Percentiles rank a stretch among this genome's conserved stretches.
phyloP scores from a whole-genome alignment of 2,113 vertebrate species.

The Prionailurus viverrinus region DNA sequence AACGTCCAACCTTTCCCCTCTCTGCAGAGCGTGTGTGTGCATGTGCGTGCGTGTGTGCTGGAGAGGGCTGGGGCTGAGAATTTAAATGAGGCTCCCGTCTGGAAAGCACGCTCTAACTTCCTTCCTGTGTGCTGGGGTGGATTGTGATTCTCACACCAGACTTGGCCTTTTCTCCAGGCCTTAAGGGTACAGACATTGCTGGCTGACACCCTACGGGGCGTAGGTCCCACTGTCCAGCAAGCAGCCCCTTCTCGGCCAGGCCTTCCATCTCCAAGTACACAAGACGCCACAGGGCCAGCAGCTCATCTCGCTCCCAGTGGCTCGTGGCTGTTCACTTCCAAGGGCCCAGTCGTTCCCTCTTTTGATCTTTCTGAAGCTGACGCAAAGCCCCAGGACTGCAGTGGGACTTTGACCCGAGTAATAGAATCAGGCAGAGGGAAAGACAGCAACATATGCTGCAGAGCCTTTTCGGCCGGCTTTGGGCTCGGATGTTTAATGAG shows the following conservation, averaged over 20 bases:
- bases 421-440: constrained; percentile 77
- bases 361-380: constrained; percentile 71
- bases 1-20: background rate
- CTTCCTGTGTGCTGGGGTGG: background rate
- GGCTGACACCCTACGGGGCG: accelerated
- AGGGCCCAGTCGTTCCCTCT: background rate
- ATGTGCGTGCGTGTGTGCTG: too few relatives aligned
- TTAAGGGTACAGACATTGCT: background rate
- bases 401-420: constrained; percentile 73
- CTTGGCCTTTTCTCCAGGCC: background rate
- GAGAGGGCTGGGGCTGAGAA: background rate
- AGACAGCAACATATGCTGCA: constrained; percentile 46
- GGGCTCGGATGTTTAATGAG: constrained; percentile 62
- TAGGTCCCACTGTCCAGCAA: background rate
- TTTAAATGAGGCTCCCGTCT: background rate
- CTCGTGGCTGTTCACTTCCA: background rate
- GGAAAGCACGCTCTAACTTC: background rate
- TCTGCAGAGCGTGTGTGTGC: too few relatives aligned
- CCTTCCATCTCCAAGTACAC: background rate
- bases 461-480: background rate
- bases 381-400: constrained; percentile 63
- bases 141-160: background rate
- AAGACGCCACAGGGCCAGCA: background rate
- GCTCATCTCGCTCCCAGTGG: accelerated
- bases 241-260: background rate